A percentile compares a stretch with the other conserved stretches of the same genome.
These are phyloP conservation scores for Falcunculus frontatus DNA, from an alignment of 2,113 vertebrate species.

Conservation along the genomic window DNA sequence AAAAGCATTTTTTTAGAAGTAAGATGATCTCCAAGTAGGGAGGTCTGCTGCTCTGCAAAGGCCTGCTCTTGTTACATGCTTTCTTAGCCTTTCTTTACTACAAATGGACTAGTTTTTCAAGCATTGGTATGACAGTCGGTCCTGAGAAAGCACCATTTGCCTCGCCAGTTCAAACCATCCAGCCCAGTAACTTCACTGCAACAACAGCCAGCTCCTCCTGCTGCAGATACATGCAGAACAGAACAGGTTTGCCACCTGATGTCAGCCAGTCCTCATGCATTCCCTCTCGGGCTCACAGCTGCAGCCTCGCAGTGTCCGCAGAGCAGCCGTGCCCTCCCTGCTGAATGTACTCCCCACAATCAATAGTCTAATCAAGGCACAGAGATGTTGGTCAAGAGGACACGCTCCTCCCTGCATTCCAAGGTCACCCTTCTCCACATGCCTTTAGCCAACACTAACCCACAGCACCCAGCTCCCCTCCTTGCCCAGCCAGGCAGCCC, in stretches of 20 bases:
- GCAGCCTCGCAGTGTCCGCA: fast-evolving
- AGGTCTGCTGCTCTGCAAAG: neutral
- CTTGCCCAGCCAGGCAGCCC: fast-evolving
- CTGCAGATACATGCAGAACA: neutral
- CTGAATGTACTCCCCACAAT: neutral
- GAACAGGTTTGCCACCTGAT: neutral
- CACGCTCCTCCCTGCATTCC: neutral
- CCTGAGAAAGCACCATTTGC: neutral
- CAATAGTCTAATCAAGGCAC: neutral
- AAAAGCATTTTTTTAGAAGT: neutral
- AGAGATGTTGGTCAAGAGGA: neutral
- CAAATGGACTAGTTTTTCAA: neutral
- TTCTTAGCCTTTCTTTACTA: neutral
- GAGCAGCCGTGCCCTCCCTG: neutral
- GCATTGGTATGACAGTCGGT: fast-evolving
- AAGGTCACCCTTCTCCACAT: neutral
- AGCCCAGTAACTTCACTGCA: neutral
- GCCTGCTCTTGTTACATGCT: neutral
- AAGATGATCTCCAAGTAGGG: neutral
- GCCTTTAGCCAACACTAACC: neutral
- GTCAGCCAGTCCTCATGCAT: fast-evolving
- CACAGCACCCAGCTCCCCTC: neutral
- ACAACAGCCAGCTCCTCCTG: neutral
- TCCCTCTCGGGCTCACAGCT: neutral
- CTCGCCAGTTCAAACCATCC: neutral